Base-by-base conservation (phyloP, 2,113 vertebrate species). In the Hiodon alosoides region DNA sequence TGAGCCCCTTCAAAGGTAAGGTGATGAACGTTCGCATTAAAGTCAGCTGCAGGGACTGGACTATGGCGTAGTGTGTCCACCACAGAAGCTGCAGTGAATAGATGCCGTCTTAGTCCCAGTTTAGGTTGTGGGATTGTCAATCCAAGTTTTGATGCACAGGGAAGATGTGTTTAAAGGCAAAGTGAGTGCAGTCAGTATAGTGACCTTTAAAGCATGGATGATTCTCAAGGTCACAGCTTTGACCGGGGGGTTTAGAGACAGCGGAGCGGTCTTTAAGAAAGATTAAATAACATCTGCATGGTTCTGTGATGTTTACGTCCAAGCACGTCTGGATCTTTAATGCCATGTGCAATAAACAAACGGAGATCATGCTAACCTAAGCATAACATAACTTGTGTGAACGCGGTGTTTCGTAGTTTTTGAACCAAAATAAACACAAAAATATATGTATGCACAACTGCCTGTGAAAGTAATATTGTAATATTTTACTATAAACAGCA, bases 21-120 rank as follows among this genome's bases (percentile, higher is more conserved):
- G 50, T 61, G 57, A 70, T 55, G 52, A 70, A 70, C 52, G 69
- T 55, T 70, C 5, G 46, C 57, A 58, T 13, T 72, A 60, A 72
- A 72, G 55, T 47, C 8, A 17, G 31, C 70, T 61, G 57, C 69
- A 16, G 52, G 31, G 57, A 58, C 31, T 7, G 14, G 31, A 31
- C 31, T 17, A 17, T 31, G 53, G 69, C n/a, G 52, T 5, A 6
- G 31, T 51, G 67, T n/a, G 13, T 54, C 69, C 31, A 72, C 60
- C 70, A 72, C 59, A 72, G 70, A 31, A n/a, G 11, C 9, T 5
- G 46, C 55, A 13, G 3, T 13, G 6, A 5, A 14, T 55, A 60
- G 70, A 55, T 57, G 46, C 53, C 31, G n/a, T 13, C 70, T 55
- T 57, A 11, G 14, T n/a, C 16, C 8, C 53, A 31, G 54, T 8